phyloP scores from a whole-genome alignment of 2,113 vertebrate genomes.

The Protobothrops flavoviridis region DNA sequence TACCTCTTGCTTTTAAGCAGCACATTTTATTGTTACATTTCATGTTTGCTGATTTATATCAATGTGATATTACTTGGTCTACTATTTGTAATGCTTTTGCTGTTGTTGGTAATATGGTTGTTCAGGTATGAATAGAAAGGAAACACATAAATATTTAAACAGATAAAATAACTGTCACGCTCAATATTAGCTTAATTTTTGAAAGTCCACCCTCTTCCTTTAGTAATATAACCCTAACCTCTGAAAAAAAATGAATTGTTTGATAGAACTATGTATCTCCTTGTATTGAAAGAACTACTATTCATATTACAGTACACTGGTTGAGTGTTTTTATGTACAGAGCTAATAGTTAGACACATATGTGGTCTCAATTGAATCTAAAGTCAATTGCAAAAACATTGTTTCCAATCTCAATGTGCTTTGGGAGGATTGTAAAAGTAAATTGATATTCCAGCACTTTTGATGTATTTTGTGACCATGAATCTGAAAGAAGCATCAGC shows the following conservation, averaged over 20 bases:
- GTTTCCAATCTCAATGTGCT: not conserved
- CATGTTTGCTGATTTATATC: not conserved
- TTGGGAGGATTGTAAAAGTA: not conserved
- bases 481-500: not conserved
- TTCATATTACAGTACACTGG: not conserved
- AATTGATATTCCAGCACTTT: not conserved
- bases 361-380: not conserved
- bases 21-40: not conserved
- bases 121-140: not conserved
- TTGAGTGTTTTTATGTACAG: not conserved
- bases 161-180: not conserved
- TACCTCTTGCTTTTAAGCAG: not conserved
- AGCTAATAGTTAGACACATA: not conserved
- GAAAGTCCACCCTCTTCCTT: not conserved
- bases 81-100: not conserved
- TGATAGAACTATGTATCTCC: not conserved
- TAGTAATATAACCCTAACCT: not conserved
- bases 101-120: not conserved
- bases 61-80: not conserved
- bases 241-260: not conserved
- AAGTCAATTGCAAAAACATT: not conserved
- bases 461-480: not conserved
- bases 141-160: not conserved
- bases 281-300: not conserved
- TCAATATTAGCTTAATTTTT: not conserved